Conservation (phyloP, 1,140 invertebrate genomes). For the Drosophila nannoptera region DNA sequence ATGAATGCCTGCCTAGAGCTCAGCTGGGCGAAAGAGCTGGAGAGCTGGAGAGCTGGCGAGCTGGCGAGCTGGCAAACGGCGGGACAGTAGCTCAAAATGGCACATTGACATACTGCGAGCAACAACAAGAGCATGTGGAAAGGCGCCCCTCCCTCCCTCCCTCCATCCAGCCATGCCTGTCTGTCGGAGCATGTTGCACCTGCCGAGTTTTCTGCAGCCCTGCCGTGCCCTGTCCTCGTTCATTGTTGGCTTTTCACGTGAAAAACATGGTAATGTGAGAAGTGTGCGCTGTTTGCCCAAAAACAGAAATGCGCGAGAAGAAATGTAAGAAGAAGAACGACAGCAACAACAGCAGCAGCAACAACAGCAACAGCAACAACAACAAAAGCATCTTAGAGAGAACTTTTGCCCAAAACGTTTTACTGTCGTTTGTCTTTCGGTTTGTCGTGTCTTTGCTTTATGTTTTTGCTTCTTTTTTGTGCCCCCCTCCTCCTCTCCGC, state of each 20-base stretch:
- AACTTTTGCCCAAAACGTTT: slow-evolving; percentile 13
- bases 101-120: slow-evolving; percentile 48
- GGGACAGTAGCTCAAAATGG: slow-evolving; percentile 33
- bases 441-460: slow-evolving; percentile 10
- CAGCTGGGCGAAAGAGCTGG: slow-evolving; percentile 17
- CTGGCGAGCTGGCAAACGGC: no score
- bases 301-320: not conserved
- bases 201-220: slow-evolving; percentile 34
- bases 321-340: not conserved
- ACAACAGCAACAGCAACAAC: slow-evolving; percentile 11
- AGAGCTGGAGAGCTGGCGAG: not conserved
- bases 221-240: slow-evolving; percentile 2
- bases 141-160: not conserved
- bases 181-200: slow-evolving; percentile 57
- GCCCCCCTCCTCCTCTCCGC: no score
- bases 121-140: slow-evolving; percentile 4
- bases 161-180: no score
- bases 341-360: not conserved
- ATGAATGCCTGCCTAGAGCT: slow-evolving; percentile 42
- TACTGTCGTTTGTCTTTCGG: slow-evolving; percentile 5
- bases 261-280: slow-evolving; percentile 48
- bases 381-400: slow-evolving; percentile 17
- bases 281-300: slow-evolving; percentile 24
- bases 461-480: not conserved
- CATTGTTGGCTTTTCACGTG: slow-evolving; percentile 47